phyloP scores from a whole-genome alignment of 1,140 invertebrate genomes.

The Vanessa atalanta region DNA sequence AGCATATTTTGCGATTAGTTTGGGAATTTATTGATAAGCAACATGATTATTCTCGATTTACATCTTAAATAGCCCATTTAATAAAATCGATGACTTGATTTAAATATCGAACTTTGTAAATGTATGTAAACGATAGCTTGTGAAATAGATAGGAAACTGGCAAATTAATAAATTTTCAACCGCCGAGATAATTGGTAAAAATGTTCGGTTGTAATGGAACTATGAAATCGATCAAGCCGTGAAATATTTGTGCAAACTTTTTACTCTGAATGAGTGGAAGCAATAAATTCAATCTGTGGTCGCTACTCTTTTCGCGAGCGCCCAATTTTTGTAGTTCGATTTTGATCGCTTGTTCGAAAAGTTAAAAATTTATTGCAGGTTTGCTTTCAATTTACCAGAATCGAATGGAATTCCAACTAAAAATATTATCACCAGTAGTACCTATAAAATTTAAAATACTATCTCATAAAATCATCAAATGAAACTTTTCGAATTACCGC shows the following conservation, averaged over 20 bases:
- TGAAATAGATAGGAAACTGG: no score
- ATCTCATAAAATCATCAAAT: constrained; percentile 1
- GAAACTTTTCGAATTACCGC: constrained; percentile 24
- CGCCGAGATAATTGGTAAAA: constrained; percentile 5
- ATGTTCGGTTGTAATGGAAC: constrained; percentile 31
- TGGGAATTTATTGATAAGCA: no score
- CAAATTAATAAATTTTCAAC: constrained; percentile 25
- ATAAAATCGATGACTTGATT: no score
- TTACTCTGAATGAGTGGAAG: constrained; percentile 58
- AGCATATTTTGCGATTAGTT: no score
- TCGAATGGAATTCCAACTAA: constrained; percentile 35
- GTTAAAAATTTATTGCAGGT: constrained; percentile 77
- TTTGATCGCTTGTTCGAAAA: constrained; percentile 77
- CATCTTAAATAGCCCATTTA: no score
- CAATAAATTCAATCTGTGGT: constrained; percentile 77
- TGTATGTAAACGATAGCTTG: no score
- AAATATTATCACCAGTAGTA: constrained; percentile 1
- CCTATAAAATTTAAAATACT: background rate
- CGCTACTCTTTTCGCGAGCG: constrained; percentile 61
- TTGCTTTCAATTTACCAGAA: constrained; percentile 69
- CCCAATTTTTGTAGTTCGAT: constrained; percentile 75
- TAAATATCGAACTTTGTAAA: no score
- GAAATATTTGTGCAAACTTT: constrained; percentile 65
- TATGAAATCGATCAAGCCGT: constrained; percentile 36
- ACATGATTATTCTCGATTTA: no score